Percentiles rank a stretch among this genome's conserved stretches.
Conservation (phyloP, 2,797 vertebrate species). For the Chromobotia macracanthus region DNA sequence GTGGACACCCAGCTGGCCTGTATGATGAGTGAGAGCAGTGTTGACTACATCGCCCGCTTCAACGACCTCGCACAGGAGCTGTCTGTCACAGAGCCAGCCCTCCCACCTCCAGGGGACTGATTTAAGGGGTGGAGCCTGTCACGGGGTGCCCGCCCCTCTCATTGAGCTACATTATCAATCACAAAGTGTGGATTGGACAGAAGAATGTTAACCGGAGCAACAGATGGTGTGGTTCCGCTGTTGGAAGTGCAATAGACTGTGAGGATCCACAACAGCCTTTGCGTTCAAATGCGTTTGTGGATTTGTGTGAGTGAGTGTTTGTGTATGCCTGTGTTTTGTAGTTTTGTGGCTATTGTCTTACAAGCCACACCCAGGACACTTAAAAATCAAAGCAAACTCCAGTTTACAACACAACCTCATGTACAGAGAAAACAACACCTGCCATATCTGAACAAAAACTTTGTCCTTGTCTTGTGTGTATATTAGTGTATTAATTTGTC, state of each 20-base stretch:
- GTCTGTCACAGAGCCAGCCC: conserved; percentile 83
- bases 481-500: conserved; percentile 49
- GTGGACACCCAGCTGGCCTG: conserved; percentile 96
- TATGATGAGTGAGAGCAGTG: conserved; percentile 99
- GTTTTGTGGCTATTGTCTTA: conserved; percentile 52
- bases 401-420: conserved; percentile 79
- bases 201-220: conserved; percentile 29
- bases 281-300: conserved; percentile 21
- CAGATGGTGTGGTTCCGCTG: conserved; percentile 52
- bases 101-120: conserved; percentile 49
- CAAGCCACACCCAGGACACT: conserved; percentile 69
- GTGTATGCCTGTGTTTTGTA: conserved; percentile 3
- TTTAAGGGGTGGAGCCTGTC: not conserved
- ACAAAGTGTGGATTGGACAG: not conserved
- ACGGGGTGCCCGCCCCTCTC: not conserved
- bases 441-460: conserved; percentile 77
- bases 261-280: conserved; percentile 53
- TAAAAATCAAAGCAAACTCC: conserved; percentile 63
- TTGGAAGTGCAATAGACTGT: conserved; percentile 78
- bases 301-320: not conserved
- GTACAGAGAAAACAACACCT: conserved; percentile 71
- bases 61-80: conserved; percentile 97
- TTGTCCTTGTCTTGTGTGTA: conserved; percentile 43
- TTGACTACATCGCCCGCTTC: conserved; percentile 98
- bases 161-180: not conserved